Percentiles rank a stretch among this genome's conserved stretches.
These are phyloP conservation scores for Pachycephala philippinensis DNA, from an alignment of 2,113 vertebrate genomes.

Conservation along the genomic window DNA sequence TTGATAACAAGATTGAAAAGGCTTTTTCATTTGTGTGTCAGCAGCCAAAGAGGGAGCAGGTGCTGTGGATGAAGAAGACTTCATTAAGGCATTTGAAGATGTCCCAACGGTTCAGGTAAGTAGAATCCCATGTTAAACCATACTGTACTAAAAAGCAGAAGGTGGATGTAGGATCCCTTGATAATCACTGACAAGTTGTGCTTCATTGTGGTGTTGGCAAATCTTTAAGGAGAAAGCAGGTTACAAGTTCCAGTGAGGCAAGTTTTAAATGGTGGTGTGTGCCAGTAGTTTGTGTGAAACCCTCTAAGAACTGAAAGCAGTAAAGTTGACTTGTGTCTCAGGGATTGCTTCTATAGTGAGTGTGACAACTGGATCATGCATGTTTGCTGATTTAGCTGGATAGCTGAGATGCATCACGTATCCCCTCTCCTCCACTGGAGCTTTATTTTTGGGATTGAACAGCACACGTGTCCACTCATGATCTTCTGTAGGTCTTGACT, in stretches of 20 bases:
- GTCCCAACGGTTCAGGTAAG: conserved; percentile 88
- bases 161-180: neutral
- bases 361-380: neutral
- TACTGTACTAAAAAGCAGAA: neutral
- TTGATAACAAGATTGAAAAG: conserved; percentile 12
- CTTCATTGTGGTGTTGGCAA: neutral
- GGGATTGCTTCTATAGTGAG: neutral
- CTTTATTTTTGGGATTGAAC: neutral
- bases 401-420: neutral
- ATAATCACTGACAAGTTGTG: neutral
- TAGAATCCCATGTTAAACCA: neutral
- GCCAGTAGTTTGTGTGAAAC: neutral
- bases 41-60: conserved; percentile 90
- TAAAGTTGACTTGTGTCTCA: neutral
- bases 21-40: conserved; percentile 49
- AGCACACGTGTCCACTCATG: neutral
- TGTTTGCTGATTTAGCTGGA: neutral
- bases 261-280: neutral
- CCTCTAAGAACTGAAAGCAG: neutral
- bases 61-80: conserved; percentile 96
- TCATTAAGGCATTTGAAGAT: conserved; percentile 94
- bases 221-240: neutral
- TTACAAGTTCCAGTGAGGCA: neutral
- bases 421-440: neutral
- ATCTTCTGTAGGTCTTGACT: neutral